Conservation (phyloP, 2,113 vertebrate species). For the Motacilla tschutschensis region DNA sequence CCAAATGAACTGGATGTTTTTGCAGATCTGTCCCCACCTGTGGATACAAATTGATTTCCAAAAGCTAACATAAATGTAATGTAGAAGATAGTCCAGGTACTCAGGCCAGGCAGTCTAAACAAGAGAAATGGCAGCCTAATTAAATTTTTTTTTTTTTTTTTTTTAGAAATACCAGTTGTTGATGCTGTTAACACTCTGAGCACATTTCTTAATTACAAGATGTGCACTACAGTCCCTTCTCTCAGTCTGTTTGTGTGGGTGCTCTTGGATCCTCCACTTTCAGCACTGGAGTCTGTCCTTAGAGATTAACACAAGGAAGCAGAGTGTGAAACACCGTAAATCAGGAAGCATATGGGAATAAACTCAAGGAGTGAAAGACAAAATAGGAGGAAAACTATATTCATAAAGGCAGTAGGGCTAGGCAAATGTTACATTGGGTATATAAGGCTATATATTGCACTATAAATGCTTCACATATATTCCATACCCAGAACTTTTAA, state of each 20-base stretch:
- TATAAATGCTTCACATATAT: not conserved
- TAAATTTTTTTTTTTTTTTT: not conserved
- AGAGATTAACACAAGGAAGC: not conserved
- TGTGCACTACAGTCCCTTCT: not conserved
- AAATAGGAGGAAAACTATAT: not conserved
- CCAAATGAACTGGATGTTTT: not conserved
- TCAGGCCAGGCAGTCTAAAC: not conserved
- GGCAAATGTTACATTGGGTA: not conserved
- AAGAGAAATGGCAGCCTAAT: not conserved
- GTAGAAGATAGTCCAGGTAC: not conserved
- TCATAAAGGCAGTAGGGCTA: not conserved
- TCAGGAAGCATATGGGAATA: not conserved
- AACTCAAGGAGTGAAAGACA: not conserved
- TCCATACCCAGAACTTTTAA: not conserved
- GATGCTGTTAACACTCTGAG: not conserved
- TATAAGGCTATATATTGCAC: not conserved
- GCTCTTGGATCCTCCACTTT: not conserved
- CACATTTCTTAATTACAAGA: not conserved
- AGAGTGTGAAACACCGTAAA: not conserved
- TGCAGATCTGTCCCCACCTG: not conserved
- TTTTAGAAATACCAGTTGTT: not conserved
- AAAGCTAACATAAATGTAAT: not conserved
- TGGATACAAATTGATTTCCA: not conserved
- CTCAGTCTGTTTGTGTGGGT: rapidly evolving
- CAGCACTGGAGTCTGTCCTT: not conserved